Evolutionary conservation across 2,113 vertebrate species (phyloP).

Genomic region (Parotia lawesii): DNA sequence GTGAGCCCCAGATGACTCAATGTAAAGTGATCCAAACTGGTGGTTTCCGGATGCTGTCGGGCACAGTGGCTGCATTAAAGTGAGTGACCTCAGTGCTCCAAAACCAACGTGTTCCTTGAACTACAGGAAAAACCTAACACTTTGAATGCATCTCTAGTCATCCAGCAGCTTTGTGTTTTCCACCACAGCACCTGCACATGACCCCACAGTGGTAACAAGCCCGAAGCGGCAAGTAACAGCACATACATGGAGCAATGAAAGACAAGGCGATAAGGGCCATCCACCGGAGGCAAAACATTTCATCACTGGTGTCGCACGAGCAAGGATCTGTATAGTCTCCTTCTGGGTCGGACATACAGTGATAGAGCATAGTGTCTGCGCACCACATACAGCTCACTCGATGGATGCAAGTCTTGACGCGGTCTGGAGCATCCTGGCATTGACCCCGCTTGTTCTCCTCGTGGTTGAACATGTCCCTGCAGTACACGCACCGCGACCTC

Average conservation of each 20-base stretch:
- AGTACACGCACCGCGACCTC: conserved; percentile 89
- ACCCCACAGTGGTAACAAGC: conserved; percentile 92
- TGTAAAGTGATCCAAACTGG: conserved; percentile 20
- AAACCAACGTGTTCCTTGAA: conserved; percentile 58
- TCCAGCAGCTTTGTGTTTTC: conserved; percentile 91
- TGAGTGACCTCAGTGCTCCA: conserved; percentile 43
- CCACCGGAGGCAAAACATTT: conserved; percentile 95
- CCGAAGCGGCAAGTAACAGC: conserved; percentile 95
- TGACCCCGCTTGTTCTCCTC: conserved; percentile 88
- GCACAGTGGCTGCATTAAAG: conserved; percentile 57
- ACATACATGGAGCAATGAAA: conserved; percentile 95
- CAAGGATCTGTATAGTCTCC: conserved; percentile 97
- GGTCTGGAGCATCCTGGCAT: conserved; percentile 94
- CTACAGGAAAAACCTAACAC: conserved; percentile 36
- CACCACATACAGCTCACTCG: conserved; percentile 97
- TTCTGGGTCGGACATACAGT: conserved; percentile 99
- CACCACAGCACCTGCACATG: conserved; percentile 92
- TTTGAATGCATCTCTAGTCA: conserved; percentile 67
- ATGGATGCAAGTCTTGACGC: conserved; percentile 86
- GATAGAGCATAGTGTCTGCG: conserved; percentile 97
- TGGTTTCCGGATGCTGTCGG: conserved; percentile 36
- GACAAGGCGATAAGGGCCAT: conserved; percentile 91
- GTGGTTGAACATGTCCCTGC: conserved; percentile 90
- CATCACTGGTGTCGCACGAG: conserved; percentile 92
- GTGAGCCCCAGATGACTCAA: conserved; percentile 32